phyloP scores from a whole-genome alignment of 2,797 vertebrate genomes.

The Steatocranus sp. region DNA sequence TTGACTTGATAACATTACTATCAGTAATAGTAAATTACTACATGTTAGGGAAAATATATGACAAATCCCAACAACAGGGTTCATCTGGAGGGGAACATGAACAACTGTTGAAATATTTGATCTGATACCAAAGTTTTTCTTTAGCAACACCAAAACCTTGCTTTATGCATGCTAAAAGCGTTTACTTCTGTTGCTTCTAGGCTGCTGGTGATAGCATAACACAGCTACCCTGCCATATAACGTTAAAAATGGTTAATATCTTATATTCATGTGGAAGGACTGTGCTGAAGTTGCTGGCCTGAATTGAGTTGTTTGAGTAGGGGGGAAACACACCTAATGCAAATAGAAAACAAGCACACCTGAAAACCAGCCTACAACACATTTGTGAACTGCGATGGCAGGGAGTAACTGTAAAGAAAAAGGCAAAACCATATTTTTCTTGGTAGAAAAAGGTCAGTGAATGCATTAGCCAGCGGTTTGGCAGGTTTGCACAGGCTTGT shows the following conservation, averaged over 20 bases:
- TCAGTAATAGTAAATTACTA: neutral
- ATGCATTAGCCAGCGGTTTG: neutral
- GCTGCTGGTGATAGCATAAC: neutral
- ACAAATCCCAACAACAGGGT: neutral
- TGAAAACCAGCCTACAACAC: neutral
- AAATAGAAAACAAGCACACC: neutral
- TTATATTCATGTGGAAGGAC: neutral
- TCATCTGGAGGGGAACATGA: neutral
- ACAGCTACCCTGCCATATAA: neutral
- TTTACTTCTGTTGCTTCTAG: neutral
- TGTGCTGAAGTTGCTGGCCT: neutral
- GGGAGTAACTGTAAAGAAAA: neutral
- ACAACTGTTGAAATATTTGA: neutral
- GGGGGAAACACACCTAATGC: neutral
- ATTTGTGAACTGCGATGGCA: neutral
- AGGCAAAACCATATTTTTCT: neutral
- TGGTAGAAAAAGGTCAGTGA: neutral
- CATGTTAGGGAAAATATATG: neutral
- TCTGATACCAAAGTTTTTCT: neutral
- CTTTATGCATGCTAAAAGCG: neutral
- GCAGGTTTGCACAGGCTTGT: neutral
- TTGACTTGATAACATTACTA: neutral
- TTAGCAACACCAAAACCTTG: neutral
- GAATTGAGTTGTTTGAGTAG: neutral
- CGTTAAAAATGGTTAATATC: neutral